Evolutionary conservation across 2,797 vertebrate genomes (phyloP), one percentile per base, ranked within the genome.

Genomic region (Eulemur rubriventer): DNA sequence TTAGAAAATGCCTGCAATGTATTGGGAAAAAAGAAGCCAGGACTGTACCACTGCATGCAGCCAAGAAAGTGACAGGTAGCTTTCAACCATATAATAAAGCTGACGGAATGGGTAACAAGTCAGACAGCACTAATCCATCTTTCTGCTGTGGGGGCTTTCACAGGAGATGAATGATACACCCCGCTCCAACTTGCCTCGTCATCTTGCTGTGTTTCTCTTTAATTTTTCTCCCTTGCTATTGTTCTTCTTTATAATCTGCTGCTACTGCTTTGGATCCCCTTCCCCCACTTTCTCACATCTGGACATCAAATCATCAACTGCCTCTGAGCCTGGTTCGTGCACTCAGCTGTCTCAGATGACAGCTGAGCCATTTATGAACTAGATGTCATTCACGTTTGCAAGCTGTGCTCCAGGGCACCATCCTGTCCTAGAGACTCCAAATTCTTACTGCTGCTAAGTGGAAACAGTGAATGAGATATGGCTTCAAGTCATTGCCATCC

Each of bases 401-500:
- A 22, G 6, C 28, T 76, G 79, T 86, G 61, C 96, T 87, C 92
- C 89, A 96, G 93, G 55, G 67, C 91, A 79, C 72, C 16, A 1
- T 89, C 10, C 43, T 73, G 26, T 70, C 72, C 69, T 48, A 35
- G 41, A 79, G 90, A 65, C 52, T 85, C 75, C 79, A 84, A 48
- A 80, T 43, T 81, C 61, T 78, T 72, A 1, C 26, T 57, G 28
- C 80, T 80, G 35, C 41, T 97, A 93, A 38, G 0, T 20, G 57
- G 84, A 85, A 76, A 95, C 94, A 87, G 91, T 89, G 93, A 96
- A 96, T 59, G 95, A 97, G 89, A 92, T 78, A 79, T 57, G 81
- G 70, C 94, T 97, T 73, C 97, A 97, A 91, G 85, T 97, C 97
- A 95, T 98, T 97, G 96, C 91, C 97, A 75, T 93, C 75, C 12